Evolutionary conservation across 2,797 vertebrate genomes (phyloP).

Genomic region (Euthynnus affinis): DNA sequence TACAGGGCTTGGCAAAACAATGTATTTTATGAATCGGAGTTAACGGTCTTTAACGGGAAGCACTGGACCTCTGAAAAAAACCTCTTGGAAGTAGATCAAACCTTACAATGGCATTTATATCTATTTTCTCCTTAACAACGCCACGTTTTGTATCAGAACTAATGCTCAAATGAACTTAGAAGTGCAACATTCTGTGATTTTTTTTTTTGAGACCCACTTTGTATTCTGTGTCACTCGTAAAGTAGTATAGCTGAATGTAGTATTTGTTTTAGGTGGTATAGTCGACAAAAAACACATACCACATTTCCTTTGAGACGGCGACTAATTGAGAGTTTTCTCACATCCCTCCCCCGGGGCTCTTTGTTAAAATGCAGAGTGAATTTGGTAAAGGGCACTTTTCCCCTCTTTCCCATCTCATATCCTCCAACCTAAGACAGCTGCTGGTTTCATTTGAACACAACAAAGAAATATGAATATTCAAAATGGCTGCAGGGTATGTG

Average conservation of each 20-base stretch:
- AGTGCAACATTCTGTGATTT: not conserved
- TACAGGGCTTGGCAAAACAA: constrained; percentile 24
- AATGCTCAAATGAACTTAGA: not conserved
- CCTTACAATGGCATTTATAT: not conserved
- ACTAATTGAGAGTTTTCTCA: constrained; percentile 60
- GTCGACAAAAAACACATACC: constrained; percentile 1
- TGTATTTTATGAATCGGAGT: constrained; percentile 10
- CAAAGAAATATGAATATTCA: constrained; percentile 63
- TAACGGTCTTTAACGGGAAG: not conserved
- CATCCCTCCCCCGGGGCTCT: constrained; percentile 35
- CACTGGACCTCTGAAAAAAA: not conserved
- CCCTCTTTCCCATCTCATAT: not conserved
- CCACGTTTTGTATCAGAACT: not conserved
- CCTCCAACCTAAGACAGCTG: constrained; percentile 3
- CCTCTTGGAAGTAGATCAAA: not conserved
- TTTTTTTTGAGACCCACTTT: not conserved
- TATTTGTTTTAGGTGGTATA: constrained; percentile 17
- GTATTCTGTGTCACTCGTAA: not conserved
- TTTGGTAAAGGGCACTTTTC: constrained; percentile 40
- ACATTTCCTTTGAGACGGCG: constrained; percentile 27
- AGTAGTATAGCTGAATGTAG: not conserved
- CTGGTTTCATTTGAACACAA: constrained; percentile 48
- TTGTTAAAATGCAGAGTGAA: constrained; percentile 53
- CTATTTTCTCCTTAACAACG: not conserved
- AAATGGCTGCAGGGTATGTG: constrained; percentile 39